Evolutionary conservation across 2,113 vertebrate species (phyloP).

Genomic region (Apeltes quadracus): DNA sequence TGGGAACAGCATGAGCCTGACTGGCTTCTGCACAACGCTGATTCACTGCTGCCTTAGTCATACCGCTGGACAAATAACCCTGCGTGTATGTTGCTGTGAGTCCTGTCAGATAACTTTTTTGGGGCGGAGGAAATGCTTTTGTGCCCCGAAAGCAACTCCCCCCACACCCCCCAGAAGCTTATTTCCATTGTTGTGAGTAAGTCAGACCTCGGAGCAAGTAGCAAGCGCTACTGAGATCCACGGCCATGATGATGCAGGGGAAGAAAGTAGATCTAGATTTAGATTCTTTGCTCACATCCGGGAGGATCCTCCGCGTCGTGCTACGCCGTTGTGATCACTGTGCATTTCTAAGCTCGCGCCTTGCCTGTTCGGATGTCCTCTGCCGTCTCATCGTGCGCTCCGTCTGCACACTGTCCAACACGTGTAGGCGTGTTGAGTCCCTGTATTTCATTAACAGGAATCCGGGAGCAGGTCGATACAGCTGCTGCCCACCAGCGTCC

Average conservation of each 20-base stretch:
- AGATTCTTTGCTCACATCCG: conserved; percentile 26
- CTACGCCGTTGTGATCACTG: neutral
- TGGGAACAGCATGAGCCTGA: conserved; percentile 64
- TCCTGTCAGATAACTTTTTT: neutral
- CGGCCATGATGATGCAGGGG: conserved; percentile 18
- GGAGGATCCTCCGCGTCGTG: conserved; percentile 7
- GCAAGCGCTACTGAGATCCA: conserved; percentile 17
- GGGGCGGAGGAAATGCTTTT: neutral
- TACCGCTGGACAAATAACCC: conserved; percentile 21
- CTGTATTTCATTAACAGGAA: conserved; percentile 74
- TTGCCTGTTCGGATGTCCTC: conserved; percentile 28
- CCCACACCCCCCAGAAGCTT: conserved; percentile 16
- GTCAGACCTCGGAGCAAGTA: conserved; percentile 24
- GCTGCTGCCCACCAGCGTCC: conserved; percentile 68
- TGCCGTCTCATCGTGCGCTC: neutral
- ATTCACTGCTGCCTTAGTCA: conserved; percentile 70
- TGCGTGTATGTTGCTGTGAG: neutral
- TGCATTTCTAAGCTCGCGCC: neutral
- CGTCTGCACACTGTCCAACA: conserved; percentile 48
- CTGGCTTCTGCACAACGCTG: conserved; percentile 58
- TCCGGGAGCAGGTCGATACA: conserved; percentile 71
- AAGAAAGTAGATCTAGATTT: conserved; percentile 32
- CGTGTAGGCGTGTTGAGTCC: conserved; percentile 74
- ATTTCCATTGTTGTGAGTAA: conserved; percentile 54
- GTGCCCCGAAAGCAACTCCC: conserved; percentile 4